Evolutionary conservation across 2,888 invertebrate genomes (phyloP).

Genomic region (Epinotia brunnichana): DNA sequence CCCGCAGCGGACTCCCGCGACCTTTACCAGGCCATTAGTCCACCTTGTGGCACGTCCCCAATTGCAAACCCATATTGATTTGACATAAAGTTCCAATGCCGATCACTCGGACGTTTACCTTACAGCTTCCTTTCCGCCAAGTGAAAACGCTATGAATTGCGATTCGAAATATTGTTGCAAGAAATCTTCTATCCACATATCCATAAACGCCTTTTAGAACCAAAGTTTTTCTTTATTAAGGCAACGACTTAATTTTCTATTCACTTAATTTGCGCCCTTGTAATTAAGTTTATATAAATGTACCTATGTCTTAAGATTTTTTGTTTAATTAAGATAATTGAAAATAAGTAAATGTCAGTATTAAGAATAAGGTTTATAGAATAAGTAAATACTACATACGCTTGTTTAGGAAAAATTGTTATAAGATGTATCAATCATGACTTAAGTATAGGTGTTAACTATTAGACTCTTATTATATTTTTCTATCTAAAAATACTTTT

Average conservation of each 20-base stretch:
- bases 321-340: conserved; percentile 4
- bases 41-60: too few relatives aligned
- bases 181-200: not conserved
- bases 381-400: conserved; percentile 46
- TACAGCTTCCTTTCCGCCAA: too few relatives aligned
- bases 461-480: conserved; percentile 77
- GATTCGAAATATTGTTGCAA: not conserved
- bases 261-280: not conserved
- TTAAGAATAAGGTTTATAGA: conserved; percentile 48
- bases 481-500: conserved; percentile 72
- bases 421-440: conserved; percentile 48
- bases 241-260: not conserved
- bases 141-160: too few relatives aligned
- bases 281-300: not conserved
- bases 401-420: conserved; percentile 53
- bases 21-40: too few relatives aligned
- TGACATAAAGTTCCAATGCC: too few relatives aligned
- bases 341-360: conserved; percentile 54
- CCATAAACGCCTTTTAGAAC: not conserved
- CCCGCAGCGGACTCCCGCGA: too few relatives aligned
- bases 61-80: too few relatives aligned
- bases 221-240: not conserved
- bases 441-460: conserved; percentile 63
- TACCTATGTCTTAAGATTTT: not conserved
- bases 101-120: too few relatives aligned